Evolutionary conservation across 2,797 vertebrate genomes (phyloP), one percentile per base, ranked within the genome.

Genomic region (Champsocephalus gunnari): DNA sequence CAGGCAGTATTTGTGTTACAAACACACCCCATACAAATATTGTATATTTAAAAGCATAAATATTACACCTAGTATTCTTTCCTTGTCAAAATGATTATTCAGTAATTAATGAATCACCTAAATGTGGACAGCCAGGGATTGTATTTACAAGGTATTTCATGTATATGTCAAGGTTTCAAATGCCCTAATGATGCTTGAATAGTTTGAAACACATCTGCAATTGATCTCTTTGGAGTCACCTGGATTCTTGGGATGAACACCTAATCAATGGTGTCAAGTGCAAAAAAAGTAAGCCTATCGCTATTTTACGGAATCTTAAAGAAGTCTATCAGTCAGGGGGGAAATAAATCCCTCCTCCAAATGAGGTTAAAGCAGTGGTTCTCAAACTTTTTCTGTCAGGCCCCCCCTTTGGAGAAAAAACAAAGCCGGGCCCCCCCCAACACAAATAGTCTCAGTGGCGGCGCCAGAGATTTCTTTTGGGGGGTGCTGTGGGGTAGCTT

Each of bases 1-100:
- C 38, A 66, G 13, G 4, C 34, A 73, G 41, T 41, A 60, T 54
- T 54, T 41, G 13, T 70, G 62, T 66, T 64, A 32, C 45, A 79
- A 24, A 16, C 3, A 50, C 12, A 59, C n/a, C 12, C 48, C 1
- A 8, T 3, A 11, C 28, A n/a, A 17, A 5, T 0, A 19, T 32
- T 48, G 17, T 48, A 65, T 28, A 58, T 53, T 57, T 3, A 62
- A 54, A 8, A 1, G n/a, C 3, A 9, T 28, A 0, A 12, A 56
- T n/a, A 19, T 16, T 12, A 32, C 11, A 17, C 4, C n/a, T n/a
- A 16, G 9, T 12, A 45, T 16, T 6, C 5, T n/a, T 16, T 50
- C 6, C 10, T 17, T 32, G 34, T 38, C 34, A 38, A 38, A 8
- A 38, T 38, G 34, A 51, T 12, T 56, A 19, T 24, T 32, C 2